These are phyloP conservation scores for Holacanthus passer DNA, from an alignment of 2,113 vertebrate species.

Conservation along the genomic window DNA sequence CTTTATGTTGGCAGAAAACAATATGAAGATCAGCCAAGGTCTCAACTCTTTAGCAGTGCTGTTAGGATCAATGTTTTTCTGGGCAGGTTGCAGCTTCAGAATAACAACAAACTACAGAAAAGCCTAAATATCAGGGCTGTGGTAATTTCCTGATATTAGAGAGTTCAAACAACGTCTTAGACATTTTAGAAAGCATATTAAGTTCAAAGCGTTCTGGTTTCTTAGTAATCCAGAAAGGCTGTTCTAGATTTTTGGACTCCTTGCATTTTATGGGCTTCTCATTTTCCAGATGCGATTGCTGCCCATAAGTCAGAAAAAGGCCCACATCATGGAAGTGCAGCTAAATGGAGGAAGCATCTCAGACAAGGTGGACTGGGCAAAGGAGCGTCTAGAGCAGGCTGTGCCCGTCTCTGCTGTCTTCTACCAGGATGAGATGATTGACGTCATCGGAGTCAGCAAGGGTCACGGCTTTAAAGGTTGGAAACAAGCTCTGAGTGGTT, in stretches of 20 bases:
- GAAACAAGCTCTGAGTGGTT: slow-evolving; percentile 4
- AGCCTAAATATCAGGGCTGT: slow-evolving; percentile 14
- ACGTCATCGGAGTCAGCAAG: slow-evolving; percentile 95
- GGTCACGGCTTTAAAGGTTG: slow-evolving; percentile 97
- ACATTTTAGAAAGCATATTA: background rate
- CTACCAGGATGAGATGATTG: slow-evolving; percentile 95
- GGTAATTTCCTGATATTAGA: background rate
- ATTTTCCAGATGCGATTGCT: slow-evolving; percentile 90
- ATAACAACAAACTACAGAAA: slow-evolving; percentile 3
- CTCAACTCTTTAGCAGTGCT: background rate
- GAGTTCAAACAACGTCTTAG: slow-evolving; percentile 5
- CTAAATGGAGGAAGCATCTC: slow-evolving; percentile 93
- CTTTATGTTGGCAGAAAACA: slow-evolving; percentile 41
- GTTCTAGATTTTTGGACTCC: background rate
- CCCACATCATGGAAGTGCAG: slow-evolving; percentile 97
- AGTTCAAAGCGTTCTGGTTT: background rate
- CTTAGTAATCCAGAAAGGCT: background rate
- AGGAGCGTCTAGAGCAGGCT: slow-evolving; percentile 92
- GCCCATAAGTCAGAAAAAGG: slow-evolving; percentile 93
- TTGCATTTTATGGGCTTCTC: background rate
- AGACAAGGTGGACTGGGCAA: slow-evolving; percentile 96
- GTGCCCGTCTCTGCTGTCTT: slow-evolving; percentile 90
- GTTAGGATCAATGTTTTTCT: slow-evolving; percentile 5
- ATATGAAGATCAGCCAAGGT: slow-evolving; percentile 12
- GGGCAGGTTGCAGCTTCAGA: background rate